Evolutionary conservation across 2,888 invertebrate species (phyloP), one percentile per base, ranked within the genome.

Genomic region (Maniola hyperantus): DNA sequence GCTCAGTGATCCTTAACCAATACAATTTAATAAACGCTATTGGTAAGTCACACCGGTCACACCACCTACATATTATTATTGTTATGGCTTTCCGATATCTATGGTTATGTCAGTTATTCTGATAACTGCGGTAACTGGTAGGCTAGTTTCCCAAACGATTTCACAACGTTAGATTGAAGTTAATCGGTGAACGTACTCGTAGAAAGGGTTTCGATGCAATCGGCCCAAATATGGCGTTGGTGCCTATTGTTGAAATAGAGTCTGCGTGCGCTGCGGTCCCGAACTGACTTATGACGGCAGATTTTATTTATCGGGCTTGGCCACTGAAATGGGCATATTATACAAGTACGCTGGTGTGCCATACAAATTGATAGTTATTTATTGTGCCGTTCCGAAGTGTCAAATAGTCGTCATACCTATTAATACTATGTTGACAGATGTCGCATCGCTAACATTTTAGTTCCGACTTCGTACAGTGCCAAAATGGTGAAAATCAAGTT

Each of bases 181-280:
- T 68, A 71, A 73, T 72, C 72, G 71, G 66, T 66, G 71, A 69
- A 70, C 53, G 68, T 26, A 2, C 26, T 26, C 26, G 26, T 66
- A 26, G 67, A 64, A 66, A 71, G 65, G 67, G 58, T 58, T 33
- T 46, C 65, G 69, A 69, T 71, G 67, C 67, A 70, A 73, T 70
- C 68, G 48, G 44, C 36, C 73, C 72, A 67, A 72, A 72, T 71
- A 73, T 68, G 72, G 73, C 42, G 48, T 26, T 60, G 60, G 58
- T 48, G 61, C 59, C 66, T 65, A 68, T 68, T 69, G 73, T 73
- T 66, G 68, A 54, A 66, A 58, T 50, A 55, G 54, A 20, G 44
- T 42, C 55, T 54, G 53, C 53, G 51, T 51, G 53, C 13, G 26
- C 15, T 8, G 10, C 42, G 7, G 33, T 46, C 53, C 6, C 42